Conservation (phyloP, 2,888 invertebrate genomes). For the Blastobasis lacticolella region DNA sequence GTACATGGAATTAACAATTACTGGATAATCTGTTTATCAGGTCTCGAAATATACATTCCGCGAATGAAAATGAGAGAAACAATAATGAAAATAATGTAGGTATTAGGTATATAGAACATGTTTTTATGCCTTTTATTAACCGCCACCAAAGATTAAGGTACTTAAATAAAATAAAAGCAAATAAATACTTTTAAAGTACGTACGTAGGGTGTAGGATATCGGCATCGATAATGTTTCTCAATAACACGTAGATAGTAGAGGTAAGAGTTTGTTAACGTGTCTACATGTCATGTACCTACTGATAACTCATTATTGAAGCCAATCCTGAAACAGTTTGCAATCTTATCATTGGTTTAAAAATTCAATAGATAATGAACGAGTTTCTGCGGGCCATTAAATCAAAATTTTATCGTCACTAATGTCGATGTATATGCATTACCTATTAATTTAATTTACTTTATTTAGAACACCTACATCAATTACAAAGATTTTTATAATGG, state of each 20-base stretch:
- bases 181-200: no score
- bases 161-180: no score
- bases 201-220: no score
- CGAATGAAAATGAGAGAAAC: no score
- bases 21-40: no score
- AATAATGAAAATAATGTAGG: no score
- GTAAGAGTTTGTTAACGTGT: no score
- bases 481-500: background rate
- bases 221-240: background rate
- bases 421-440: background rate
- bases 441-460: background rate
- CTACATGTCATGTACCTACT: background rate
- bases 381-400: background rate
- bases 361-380: background rate
- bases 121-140: no score
- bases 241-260: background rate
- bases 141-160: no score
- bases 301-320: background rate
- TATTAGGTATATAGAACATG: no score
- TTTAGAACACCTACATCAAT: background rate
- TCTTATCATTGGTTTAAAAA: background rate
- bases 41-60: no score
- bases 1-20: no score
- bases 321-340: conserved; percentile 2
- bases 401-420: background rate